Evolutionary conservation across 2,113 vertebrate species (phyloP).

Genomic region (Platysternon megacephalum): DNA sequence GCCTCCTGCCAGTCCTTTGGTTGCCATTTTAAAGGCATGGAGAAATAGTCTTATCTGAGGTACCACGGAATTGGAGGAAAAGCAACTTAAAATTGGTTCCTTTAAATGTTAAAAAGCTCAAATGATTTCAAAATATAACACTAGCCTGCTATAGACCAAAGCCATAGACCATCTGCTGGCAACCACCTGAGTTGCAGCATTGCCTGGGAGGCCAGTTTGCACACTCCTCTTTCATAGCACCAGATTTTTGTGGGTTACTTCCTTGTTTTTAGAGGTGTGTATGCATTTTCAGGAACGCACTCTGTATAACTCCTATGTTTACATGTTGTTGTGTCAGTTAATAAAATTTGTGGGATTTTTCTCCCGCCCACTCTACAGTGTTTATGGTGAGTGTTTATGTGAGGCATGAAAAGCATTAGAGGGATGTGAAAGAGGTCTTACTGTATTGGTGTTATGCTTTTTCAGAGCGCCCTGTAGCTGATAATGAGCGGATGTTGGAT

Average conservation of each 20-base stretch:
- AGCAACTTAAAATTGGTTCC: accelerated
- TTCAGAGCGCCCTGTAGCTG: conserved; percentile 89
- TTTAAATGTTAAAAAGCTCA: accelerated
- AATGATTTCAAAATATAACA: not conserved
- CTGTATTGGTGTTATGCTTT: not conserved
- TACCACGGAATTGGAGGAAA: not conserved
- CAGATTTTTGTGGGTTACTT: not conserved
- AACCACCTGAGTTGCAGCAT: not conserved
- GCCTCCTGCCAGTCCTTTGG: not conserved
- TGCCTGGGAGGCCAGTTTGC: not conserved
- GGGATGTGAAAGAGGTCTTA: not conserved
- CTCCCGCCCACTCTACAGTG: not conserved
- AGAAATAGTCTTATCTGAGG: not conserved
- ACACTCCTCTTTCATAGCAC: not conserved
- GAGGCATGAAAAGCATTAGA: not conserved
- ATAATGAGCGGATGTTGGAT: conserved; percentile 93
- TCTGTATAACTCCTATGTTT: not conserved
- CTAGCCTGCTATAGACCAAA: not conserved
- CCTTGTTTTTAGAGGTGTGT: not conserved
- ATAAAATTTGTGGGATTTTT: not conserved
- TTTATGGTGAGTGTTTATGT: not conserved
- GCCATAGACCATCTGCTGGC: not conserved
- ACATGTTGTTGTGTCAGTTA: not conserved
- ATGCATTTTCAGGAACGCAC: not conserved
- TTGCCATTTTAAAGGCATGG: not conserved